Evolutionary conservation across 1,140 invertebrate genomes (phyloP).

Genomic region (Coptotermes formosanus): DNA sequence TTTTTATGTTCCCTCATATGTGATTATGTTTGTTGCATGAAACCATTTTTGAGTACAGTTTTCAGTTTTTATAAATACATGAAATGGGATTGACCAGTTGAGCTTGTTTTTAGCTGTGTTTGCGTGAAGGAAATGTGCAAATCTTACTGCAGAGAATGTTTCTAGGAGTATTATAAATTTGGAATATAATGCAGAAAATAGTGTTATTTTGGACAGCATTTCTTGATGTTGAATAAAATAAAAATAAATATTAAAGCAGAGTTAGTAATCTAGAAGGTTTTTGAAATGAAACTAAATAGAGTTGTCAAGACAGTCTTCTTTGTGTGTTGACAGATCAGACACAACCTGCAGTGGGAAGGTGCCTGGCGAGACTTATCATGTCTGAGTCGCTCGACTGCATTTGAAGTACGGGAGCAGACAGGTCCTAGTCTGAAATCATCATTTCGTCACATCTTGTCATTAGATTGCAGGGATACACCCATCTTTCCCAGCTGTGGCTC

Average conservation of each 20-base stretch:
- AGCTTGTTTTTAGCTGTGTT: too few species aligned
- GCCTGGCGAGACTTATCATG: conserved; percentile 72
- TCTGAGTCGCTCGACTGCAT: conserved; percentile 62
- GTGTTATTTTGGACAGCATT: not conserved
- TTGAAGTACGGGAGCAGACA: conserved; percentile 76
- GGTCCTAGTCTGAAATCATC: conserved; percentile 85
- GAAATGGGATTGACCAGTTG: too few species aligned
- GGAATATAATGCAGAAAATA: not conserved
- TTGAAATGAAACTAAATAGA: too few species aligned
- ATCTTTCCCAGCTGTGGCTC: conserved; percentile 74
- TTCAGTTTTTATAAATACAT: too few species aligned
- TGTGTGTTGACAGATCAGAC: conserved; percentile 57
- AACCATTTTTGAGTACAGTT: too few species aligned
- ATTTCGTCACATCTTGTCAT: conserved; percentile 69
- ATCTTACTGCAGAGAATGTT: not conserved
- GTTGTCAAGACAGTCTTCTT: not conserved
- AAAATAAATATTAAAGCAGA: too few species aligned
- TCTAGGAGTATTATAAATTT: too few species aligned
- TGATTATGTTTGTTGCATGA: too few species aligned
- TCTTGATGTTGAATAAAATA: not conserved
- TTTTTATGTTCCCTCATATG: too few species aligned
- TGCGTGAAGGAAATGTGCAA: too few species aligned
- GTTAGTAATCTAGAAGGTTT: too few species aligned
- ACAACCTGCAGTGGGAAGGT: conserved; percentile 82
- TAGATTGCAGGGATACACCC: conserved; percentile 74